Evolutionary conservation across 2,888 invertebrate genomes (phyloP).

Genomic region (Oxyteleia sp.): DNA sequence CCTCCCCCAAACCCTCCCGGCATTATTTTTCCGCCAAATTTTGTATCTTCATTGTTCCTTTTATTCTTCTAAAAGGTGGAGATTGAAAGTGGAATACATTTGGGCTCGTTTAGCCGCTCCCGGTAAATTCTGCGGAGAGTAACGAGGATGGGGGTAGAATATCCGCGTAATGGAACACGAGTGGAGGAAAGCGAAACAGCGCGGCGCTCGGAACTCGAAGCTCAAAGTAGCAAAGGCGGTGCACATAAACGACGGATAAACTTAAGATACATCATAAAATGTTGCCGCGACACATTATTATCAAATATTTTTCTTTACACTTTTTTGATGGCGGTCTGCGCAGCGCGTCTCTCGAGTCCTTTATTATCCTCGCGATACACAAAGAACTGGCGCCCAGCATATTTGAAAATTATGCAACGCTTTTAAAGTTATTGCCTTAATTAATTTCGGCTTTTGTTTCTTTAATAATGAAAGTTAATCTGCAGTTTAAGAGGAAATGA

Average conservation of each 20-base stretch:
- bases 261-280: conserved; percentile 9
- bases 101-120: conserved; percentile 46
- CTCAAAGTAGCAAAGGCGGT: conserved; percentile 23
- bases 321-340: conserved; percentile 11
- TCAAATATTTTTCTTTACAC: conserved; percentile 39
- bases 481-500: conserved; percentile 30
- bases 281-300: conserved; percentile 33
- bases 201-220: conserved; percentile 9
- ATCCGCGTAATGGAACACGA: conserved; percentile 34
- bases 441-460: conserved; percentile 56
- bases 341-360: background rate
- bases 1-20: no score
- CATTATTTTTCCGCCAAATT: conserved; percentile 41
- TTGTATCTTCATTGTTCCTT: conserved; percentile 46
- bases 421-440: conserved; percentile 59
- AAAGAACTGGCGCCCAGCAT: conserved; percentile 14
- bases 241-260: conserved; percentile 39
- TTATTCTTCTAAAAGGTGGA: conserved; percentile 36
- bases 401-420: conserved; percentile 60
- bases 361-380: background rate
- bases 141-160: conserved; percentile 20
- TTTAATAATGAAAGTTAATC: conserved; percentile 41
- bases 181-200: background rate
- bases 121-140: conserved; percentile 39
- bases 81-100: conserved; percentile 54